phyloP scores from a whole-genome alignment of 1,140 invertebrate species.

The Notospermus geniculatus region DNA sequence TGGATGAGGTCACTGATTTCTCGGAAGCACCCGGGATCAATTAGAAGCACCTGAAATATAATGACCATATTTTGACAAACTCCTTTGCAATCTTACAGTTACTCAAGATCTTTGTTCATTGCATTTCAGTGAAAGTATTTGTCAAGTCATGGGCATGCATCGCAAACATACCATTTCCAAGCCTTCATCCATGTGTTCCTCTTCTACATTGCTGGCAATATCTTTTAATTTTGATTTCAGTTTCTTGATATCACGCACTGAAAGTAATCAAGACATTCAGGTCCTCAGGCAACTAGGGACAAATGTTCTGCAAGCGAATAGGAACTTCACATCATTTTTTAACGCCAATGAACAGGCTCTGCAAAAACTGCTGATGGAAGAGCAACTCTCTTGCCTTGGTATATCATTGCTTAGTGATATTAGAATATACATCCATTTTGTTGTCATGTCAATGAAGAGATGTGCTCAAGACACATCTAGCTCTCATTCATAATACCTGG shows the following conservation, averaged over 20 bases:
- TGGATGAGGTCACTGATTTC: conserved; percentile 81
- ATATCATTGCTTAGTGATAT: too few species aligned
- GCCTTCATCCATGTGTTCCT: conserved; percentile 75
- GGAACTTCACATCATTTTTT: too few species aligned
- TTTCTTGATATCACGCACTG: conserved; percentile 72
- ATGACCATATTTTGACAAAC: conserved; percentile 11
- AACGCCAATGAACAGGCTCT: neutral
- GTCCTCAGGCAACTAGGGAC: too few species aligned
- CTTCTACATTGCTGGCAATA: conserved; percentile 72
- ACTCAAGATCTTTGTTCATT: too few species aligned
- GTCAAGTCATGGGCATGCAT: too few species aligned
- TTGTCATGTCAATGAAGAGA: too few species aligned
- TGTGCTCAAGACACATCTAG: neutral
- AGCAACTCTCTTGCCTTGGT: neutral
- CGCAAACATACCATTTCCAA: conserved; percentile 69
- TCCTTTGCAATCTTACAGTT: neutral
- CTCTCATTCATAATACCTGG: conserved; percentile 29
- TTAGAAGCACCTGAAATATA: conserved; percentile 69
- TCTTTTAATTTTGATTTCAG: conserved; percentile 70
- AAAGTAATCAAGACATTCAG: conserved; percentile 13
- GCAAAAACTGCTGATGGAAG: neutral
- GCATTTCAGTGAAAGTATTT: too few species aligned
- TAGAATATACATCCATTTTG: too few species aligned
- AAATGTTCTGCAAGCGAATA: too few species aligned
- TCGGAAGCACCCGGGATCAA: conserved; percentile 91